Conservation (phyloP, 2,797 vertebrate species). For the Caiman crocodilus region DNA sequence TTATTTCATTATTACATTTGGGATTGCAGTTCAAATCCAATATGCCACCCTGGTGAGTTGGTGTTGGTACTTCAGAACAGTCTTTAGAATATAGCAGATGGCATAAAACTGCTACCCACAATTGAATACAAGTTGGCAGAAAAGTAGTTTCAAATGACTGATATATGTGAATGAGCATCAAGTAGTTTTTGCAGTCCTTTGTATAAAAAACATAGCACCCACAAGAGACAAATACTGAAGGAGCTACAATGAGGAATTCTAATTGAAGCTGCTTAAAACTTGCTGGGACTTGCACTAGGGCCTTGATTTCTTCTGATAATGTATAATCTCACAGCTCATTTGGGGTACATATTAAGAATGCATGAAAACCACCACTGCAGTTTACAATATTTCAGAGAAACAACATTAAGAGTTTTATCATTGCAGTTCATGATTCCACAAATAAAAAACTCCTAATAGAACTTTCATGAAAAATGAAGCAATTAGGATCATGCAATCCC, state of each 20-base stretch:
- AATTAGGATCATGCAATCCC: neutral
- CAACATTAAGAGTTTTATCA: neutral
- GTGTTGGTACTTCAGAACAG: neutral
- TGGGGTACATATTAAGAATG: neutral
- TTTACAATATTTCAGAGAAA: neutral
- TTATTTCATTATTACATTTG: conserved; percentile 8
- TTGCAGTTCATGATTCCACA: neutral
- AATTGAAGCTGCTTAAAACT: neutral
- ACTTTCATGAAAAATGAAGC: neutral
- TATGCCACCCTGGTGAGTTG: neutral
- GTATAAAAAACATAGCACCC: neutral
- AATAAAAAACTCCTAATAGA: neutral
- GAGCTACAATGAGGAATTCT: neutral
- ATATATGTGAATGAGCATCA: neutral
- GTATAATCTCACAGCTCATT: neutral
- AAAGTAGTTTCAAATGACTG: neutral
- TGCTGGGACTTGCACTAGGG: neutral
- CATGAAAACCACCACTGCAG: neutral
- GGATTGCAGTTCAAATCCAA: conserved; percentile 25
- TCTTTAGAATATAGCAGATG: neutral
- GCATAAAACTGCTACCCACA: conserved; percentile 29
- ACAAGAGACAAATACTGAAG: neutral
- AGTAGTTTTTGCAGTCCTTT: neutral
- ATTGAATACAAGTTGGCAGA: neutral
- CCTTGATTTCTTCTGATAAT: neutral